Evolutionary conservation across 1,140 invertebrate species (phyloP).

Genomic region (Orius insidiosus): DNA sequence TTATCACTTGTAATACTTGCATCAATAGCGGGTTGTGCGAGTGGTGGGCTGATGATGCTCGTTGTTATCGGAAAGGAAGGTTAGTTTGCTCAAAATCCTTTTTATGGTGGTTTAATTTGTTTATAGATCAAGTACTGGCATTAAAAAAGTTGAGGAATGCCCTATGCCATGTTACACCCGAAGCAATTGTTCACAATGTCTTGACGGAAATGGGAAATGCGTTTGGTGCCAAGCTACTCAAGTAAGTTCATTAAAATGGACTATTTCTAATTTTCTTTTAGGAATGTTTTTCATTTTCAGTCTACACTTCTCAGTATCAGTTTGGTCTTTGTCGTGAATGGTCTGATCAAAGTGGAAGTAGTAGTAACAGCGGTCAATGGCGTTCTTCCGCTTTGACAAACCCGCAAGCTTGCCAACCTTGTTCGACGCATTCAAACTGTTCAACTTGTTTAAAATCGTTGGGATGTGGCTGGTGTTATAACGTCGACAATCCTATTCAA

Average conservation of each 20-base stretch:
- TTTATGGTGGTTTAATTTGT: background rate
- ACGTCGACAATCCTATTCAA: conserved; percentile 66
- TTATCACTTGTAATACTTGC: conserved; percentile 68
- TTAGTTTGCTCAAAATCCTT: conserved; percentile 16
- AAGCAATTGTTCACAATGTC: conserved; percentile 58
- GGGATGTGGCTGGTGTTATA: conserved; percentile 89
- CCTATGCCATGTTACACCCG: conserved; percentile 58
- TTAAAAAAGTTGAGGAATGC: conserved; percentile 40
- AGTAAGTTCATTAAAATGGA: conserved; percentile 18
- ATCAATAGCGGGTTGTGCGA: conserved; percentile 56
- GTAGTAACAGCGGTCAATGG: background rate
- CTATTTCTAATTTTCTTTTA: conserved; percentile 18
- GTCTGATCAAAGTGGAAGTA: conserved; percentile 51
- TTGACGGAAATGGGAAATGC: conserved; percentile 70
- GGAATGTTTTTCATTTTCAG: conserved; percentile 85
- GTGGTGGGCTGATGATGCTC: conserved; percentile 58
- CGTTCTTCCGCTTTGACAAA: background rate
- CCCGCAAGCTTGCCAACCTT: conserved; percentile 52
- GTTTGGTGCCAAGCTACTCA: conserved; percentile 86
- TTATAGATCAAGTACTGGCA: conserved; percentile 34
- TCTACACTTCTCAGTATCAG: conserved; percentile 85
- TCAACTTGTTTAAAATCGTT: conserved; percentile 60
- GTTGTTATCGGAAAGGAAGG: conserved; percentile 62
- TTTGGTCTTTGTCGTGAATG: conserved; percentile 83
- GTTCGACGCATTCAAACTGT: conserved; percentile 57